Conservation (phyloP, 2,797 vertebrate species). For the Capromys pilorides region DNA sequence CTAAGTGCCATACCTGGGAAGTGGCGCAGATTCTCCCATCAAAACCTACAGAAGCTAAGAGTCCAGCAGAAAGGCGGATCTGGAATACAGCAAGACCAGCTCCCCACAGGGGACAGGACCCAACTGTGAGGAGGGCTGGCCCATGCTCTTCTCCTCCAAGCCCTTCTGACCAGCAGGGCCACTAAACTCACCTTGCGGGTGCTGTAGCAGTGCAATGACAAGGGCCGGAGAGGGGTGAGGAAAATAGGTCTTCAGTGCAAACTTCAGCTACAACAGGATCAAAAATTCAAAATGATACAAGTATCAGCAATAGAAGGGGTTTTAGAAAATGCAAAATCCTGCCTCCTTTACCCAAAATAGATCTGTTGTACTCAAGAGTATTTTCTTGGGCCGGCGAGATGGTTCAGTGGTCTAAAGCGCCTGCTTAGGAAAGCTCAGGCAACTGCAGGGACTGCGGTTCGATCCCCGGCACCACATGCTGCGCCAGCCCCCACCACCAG, state of each 20-base stretch:
- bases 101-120: not conserved
- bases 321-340: not conserved
- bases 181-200: constrained; percentile 88
- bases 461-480: too few relatives aligned
- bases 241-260: constrained; percentile 91
- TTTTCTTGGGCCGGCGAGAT: too few relatives aligned
- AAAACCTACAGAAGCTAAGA: not conserved
- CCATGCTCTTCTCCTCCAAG: not conserved
- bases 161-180: not conserved
- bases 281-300: not conserved
- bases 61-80: too few relatives aligned
- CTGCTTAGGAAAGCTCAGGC: too few relatives aligned
- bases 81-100: not conserved
- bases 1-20: not conserved
- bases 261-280: constrained; percentile 84
- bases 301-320: not conserved
- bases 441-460: too few relatives aligned
- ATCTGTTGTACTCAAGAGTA: not conserved
- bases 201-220: constrained; percentile 86
- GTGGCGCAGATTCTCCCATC: not conserved
- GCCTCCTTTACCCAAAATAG: not conserved
- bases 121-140: not conserved
- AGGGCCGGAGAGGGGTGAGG: constrained; percentile 87
- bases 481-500: too few relatives aligned
- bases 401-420: too few relatives aligned